Evolutionary conservation across 2,113 vertebrate genomes (phyloP).

Genomic region (Scophthalmus maximus): DNA sequence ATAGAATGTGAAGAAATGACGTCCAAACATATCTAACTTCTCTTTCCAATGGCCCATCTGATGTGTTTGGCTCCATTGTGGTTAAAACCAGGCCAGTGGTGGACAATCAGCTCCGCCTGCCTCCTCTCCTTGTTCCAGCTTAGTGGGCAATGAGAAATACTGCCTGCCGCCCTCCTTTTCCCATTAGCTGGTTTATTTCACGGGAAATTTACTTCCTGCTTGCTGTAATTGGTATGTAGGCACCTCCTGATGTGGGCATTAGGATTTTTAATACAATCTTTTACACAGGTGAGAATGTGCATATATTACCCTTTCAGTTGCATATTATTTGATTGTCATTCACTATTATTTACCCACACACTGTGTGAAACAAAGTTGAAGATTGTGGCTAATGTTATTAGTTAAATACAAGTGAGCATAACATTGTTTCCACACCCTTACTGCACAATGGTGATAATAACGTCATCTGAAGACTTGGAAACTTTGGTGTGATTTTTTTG

Average conservation of each 20-base stretch:
- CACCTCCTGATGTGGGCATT: conserved; percentile 82
- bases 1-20: conserved; percentile 9
- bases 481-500: conserved; percentile 8
- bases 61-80: conserved; percentile 46
- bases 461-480: conserved; percentile 32
- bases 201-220: conserved; percentile 84
- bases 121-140: conserved; percentile 64
- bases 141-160: conserved; percentile 72
- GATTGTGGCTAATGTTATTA: conserved; percentile 75
- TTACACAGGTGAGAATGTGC: conserved; percentile 79
- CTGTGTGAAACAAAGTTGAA: conserved; percentile 65
- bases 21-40: conserved; percentile 24
- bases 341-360: conserved; percentile 76
- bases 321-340: conserved; percentile 80
- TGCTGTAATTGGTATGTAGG: conserved; percentile 84
- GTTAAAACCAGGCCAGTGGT: conserved; percentile 58
- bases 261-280: conserved; percentile 80
- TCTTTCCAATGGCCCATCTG: conserved; percentile 28
- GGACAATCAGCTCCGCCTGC: conserved; percentile 60
- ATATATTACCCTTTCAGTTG: conserved; percentile 83
- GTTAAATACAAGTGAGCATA: conserved; percentile 27
- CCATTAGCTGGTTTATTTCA: conserved; percentile 87
- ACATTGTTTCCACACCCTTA: conserved; percentile 14
- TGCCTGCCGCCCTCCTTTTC: conserved; percentile 77
- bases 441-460: conserved; percentile 35